Evolutionary conservation across 2,888 invertebrate genomes (phyloP).

Genomic region (Minunthozetes semirufus): DNA sequence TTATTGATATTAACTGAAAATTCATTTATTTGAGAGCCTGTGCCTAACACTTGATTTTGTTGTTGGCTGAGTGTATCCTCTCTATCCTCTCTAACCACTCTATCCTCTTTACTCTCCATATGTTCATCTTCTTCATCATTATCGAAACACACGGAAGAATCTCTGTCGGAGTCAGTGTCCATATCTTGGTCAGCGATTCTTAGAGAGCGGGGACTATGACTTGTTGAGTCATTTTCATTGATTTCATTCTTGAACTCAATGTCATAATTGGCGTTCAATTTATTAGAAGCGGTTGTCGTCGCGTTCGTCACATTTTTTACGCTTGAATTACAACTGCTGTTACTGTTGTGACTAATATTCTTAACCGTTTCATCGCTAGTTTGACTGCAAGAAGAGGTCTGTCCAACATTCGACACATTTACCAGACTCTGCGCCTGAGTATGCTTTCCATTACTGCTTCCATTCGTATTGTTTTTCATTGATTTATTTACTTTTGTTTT

Average conservation of each 20-base stretch:
- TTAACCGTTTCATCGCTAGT: not conserved
- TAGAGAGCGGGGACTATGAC: slow-evolving; percentile 17
- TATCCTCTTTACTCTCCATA: not conserved
- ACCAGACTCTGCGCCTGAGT: not conserved
- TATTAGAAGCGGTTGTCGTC: not conserved
- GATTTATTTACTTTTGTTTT: slow-evolving; percentile 38
- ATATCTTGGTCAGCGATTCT: slow-evolving; percentile 31
- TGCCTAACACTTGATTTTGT: not conserved
- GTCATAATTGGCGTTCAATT: slow-evolving; percentile 20
- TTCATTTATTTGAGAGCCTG: not conserved
- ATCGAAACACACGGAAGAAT: not conserved
- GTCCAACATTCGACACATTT: not conserved
- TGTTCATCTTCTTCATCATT: not conserved
- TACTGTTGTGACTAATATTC: slow-evolving; percentile 21
- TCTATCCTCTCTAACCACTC: not conserved
- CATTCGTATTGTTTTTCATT: slow-evolving; percentile 33
- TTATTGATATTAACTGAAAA: not conserved
- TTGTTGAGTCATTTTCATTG: slow-evolving; percentile 24
- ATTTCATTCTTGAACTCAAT: slow-evolving; percentile 3
- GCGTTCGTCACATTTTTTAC: not conserved
- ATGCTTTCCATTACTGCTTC: not conserved
- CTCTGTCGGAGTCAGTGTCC: not conserved
- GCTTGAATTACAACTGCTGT: slow-evolving; percentile 15
- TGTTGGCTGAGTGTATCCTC: not conserved
- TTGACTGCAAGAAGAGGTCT: not conserved